Evolutionary conservation across 2,797 vertebrate genomes (phyloP).

Genomic region (Echeneis naucrates): DNA sequence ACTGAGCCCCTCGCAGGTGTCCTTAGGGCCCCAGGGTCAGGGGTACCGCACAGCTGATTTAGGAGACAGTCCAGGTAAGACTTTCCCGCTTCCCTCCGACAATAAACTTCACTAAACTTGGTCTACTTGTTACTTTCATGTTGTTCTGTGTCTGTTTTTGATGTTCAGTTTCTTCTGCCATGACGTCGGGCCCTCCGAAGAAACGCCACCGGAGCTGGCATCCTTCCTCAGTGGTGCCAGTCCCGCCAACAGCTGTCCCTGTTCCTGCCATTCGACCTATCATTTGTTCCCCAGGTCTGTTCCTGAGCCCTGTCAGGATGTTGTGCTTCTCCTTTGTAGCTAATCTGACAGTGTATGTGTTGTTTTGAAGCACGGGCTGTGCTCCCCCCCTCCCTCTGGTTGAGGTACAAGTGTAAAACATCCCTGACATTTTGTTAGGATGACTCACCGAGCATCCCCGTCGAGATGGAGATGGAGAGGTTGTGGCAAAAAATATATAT

Average conservation of each 20-base stretch:
- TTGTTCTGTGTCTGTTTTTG: constrained; percentile 9
- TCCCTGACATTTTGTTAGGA: constrained; percentile 61
- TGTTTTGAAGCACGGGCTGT: constrained; percentile 12
- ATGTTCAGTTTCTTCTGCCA: constrained; percentile 78
- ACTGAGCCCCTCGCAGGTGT: constrained; percentile 85
- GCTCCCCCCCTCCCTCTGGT: constrained; percentile 1
- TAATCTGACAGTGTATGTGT: constrained; percentile 9
- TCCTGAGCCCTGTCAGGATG: background rate
- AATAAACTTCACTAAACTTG: too few relatives aligned
- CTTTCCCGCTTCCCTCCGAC: too few relatives aligned
- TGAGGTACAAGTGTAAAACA: constrained; percentile 36
- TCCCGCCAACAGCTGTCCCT: constrained; percentile 86
- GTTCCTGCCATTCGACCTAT: constrained; percentile 89
- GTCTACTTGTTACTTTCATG: background rate
- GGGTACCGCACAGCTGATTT: constrained; percentile 87
- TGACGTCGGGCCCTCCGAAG: constrained; percentile 95
- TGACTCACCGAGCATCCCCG: constrained; percentile 74
- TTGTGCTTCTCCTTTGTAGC: background rate
- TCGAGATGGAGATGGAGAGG: constrained; percentile 64
- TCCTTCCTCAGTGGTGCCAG: constrained; percentile 85
- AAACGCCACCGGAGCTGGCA: constrained; percentile 98
- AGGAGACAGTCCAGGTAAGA: constrained; percentile 85
- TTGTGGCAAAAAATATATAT: constrained; percentile 37
- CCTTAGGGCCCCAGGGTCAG: constrained; percentile 84
- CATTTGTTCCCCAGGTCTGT: constrained; percentile 88